Evolutionary conservation across 2,797 vertebrate species (phyloP), one percentile per base, ranked within the genome.

Genomic region (Clamator glandarius): DNA sequence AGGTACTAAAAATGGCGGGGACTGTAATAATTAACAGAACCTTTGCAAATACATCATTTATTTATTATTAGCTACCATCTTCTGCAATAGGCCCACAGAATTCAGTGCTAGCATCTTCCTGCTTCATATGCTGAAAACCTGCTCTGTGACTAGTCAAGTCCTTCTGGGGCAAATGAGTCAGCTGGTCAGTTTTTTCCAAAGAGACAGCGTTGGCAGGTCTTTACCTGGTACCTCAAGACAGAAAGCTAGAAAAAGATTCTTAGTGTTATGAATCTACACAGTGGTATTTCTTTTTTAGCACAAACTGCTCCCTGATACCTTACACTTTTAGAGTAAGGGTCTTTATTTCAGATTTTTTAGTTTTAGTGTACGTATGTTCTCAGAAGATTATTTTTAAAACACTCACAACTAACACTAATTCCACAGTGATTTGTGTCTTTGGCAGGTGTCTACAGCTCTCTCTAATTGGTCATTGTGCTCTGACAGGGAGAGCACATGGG

Each of bases 401-500:
- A 67, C 3, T 8, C 28, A 7, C 46, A 91, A 33, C 64, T 68
- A 68, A 19, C n/a, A 50, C 20, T 84, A 77, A 83, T 89, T 93
- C 68, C 52, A 80, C 50, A 68, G 33, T 35, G 36, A 77, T 9
- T 68, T 90, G 20, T 87, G 76, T 24, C 31, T 75, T 36, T 66
- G 19, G 33, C 74, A n/a, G 42, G 15, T 72, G n/a, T 87, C 59
- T 84, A 52, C 44, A 84, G 26, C 8, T 84, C 54, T 78, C 66
- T 84, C 63, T 95, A 92, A 93, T 88, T 96, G 90, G 90, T 86
- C 77, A 82, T 94, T 92, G 77, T 70, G 79, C 84, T 92, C 42
- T 94, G 91, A 87, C 91, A 91, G 67, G 52, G 23, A 73, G 55
- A 93, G 48, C 82, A 87, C 64, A 70, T 9, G 76, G 59, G 67